Conservation (phyloP, 2,888 invertebrate genomes). For the Scelioninae gen. 1 region DNA sequence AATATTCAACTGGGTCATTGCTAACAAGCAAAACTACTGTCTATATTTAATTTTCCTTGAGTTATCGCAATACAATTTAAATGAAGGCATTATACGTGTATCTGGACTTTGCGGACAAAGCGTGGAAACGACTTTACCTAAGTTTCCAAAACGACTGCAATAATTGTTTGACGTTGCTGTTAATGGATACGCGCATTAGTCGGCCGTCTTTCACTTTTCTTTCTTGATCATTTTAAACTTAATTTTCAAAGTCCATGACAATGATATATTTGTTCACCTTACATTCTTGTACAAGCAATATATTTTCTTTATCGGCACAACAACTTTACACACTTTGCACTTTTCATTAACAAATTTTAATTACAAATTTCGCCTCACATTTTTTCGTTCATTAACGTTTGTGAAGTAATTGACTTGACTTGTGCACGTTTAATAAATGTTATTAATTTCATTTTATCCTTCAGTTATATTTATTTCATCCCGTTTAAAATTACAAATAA, state of each 20-base stretch:
- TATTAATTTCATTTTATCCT: constrained; percentile 42
- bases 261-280: background rate
- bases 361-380: background rate
- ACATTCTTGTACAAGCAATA: background rate
- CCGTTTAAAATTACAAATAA: constrained; percentile 54
- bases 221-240: background rate
- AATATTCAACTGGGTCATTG: constrained; percentile 80
- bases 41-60: constrained; percentile 74
- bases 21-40: constrained; percentile 79
- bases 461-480: constrained; percentile 50
- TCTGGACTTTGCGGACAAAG: constrained; percentile 64
- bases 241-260: background rate
- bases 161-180: constrained; percentile 37
- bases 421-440: background rate
- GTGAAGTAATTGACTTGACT: no score
- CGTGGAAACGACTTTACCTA: constrained; percentile 48
- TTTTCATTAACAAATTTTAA: background rate
- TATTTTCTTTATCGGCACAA: background rate
- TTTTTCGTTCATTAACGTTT: background rate
- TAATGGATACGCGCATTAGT: constrained; percentile 17
- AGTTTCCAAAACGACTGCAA: constrained; percentile 55
- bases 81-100: constrained; percentile 68
- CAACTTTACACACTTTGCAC: background rate
- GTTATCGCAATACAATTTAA: constrained; percentile 70
- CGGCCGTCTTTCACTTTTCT: background rate